A percentile compares a stretch with the other conserved stretches of the same genome.
Conservation (phyloP, 2,797 vertebrate species). For the Adrianichthys oophorus region DNA sequence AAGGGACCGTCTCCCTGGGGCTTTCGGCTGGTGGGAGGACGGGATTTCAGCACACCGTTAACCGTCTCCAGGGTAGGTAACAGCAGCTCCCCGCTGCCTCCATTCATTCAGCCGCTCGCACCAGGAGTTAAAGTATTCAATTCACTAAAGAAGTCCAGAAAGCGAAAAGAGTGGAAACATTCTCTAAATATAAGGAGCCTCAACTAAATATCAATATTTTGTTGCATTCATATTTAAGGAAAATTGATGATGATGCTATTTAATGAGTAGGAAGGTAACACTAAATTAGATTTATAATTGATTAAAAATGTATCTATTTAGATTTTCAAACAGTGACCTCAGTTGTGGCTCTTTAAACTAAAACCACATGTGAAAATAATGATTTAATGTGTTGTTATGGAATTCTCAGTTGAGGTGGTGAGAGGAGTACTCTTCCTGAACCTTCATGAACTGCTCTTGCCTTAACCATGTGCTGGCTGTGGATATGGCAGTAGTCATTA, state of each 20-base stretch:
- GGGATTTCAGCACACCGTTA: conserved; percentile 92
- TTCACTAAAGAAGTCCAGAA: too few relatives aligned
- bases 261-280: too few relatives aligned
- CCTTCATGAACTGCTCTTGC: conserved; percentile 47
- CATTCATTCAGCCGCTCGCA: conserved; percentile 31
- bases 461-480: conserved; percentile 51
- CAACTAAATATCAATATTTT: too few relatives aligned
- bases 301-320: too few relatives aligned
- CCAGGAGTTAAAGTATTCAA: too few relatives aligned
- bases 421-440: neutral
- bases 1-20: conserved; percentile 95
- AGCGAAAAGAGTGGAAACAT: too few relatives aligned
- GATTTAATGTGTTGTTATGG: neutral
- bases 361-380: conserved; percentile 1
- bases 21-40: conserved; percentile 92
- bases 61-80: conserved; percentile 92
- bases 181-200: too few relatives aligned
- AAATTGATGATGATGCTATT: too few relatives aligned
- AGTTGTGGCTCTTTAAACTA: neutral
- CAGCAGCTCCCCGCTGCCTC: neutral
- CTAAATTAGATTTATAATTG: too few relatives aligned
- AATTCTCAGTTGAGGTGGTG: neutral
- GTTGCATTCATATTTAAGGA: too few relatives aligned
- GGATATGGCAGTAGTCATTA: conserved; percentile 62
- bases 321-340: neutral